Conservation (phyloP, 2,888 invertebrate species). For the Pandemis cinnamomeana region DNA sequence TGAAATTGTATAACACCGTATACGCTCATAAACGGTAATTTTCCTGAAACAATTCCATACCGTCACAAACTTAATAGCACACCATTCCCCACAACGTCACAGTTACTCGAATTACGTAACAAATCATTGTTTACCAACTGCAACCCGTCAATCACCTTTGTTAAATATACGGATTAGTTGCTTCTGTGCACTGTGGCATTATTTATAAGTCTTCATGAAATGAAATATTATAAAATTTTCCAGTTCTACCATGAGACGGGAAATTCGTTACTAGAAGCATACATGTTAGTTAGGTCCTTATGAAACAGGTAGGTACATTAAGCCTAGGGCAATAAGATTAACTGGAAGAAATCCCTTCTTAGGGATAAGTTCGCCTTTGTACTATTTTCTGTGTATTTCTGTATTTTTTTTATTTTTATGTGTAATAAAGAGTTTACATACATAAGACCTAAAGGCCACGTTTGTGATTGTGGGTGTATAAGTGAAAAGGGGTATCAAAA, state of each 20-base stretch:
- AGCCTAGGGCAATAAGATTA: too few species aligned
- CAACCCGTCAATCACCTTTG: background rate
- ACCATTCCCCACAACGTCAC: background rate
- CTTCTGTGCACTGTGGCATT: background rate
- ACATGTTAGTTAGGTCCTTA: too few species aligned
- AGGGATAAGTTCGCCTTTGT: too few species aligned
- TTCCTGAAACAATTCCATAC: background rate
- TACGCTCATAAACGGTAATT: background rate
- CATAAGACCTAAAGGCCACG: too few species aligned
- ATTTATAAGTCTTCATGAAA: background rate
- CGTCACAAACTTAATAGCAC: background rate
- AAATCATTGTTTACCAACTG: slow-evolving; percentile 2
- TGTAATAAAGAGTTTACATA: too few species aligned
- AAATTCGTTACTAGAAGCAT: background rate
- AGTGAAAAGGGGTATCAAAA: too few species aligned
- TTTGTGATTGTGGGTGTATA: too few species aligned
- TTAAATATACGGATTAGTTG: slow-evolving; percentile 8
- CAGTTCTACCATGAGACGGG: background rate
- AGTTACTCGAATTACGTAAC: slow-evolving; percentile 1
- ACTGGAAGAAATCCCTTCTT: too few species aligned
- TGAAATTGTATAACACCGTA: too few species aligned
- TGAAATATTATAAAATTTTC: slow-evolving; percentile 22
- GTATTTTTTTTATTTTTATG: too few species aligned
- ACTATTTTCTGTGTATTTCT: too few species aligned
- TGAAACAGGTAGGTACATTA: too few species aligned